Percentiles rank a stretch among this genome's conserved stretches.
Conservation (phyloP, 2,113 vertebrate genomes). For the Hystrix brachyura region DNA sequence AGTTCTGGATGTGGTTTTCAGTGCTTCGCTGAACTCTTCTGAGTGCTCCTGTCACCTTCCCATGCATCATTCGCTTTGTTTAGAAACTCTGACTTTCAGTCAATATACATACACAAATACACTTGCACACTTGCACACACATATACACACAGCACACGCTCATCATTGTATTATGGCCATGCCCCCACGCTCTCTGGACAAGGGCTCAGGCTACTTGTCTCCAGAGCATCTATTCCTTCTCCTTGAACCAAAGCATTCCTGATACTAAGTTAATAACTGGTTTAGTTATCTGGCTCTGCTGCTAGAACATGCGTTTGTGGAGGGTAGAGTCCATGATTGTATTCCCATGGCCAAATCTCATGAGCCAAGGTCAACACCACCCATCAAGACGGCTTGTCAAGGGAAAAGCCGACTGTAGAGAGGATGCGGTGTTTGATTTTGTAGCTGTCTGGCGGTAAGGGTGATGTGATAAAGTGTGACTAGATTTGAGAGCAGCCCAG, state of each 20-base stretch:
- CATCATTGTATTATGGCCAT: too few species aligned
- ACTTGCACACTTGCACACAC: too few species aligned
- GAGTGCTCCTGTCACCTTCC: not conserved
- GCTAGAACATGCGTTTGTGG: not conserved
- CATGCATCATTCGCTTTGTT: not conserved
- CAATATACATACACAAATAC: not conserved
- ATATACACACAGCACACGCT: not conserved
- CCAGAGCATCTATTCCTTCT: not conserved
- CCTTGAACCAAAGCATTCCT: not conserved
- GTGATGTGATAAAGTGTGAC: accelerated
- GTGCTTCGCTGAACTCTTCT: not conserved
- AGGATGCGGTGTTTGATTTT: not conserved
- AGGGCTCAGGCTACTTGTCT: not conserved
- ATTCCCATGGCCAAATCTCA: accelerated
- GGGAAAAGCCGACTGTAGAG: not conserved
- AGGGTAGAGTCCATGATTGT: not conserved
- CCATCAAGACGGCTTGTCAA: not conserved
- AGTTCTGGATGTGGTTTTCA: not conserved
- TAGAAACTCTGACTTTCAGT: not conserved
- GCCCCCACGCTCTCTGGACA: too few species aligned
- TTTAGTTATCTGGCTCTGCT: not conserved
- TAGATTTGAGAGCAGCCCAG: not conserved
- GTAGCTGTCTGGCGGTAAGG: too few species aligned
- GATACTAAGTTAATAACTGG: not conserved
- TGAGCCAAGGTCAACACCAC: not conserved